These are phyloP conservation scores for Xiphophorus birchmanni DNA, from an alignment of 2,797 vertebrate species.

Conservation along the genomic window DNA sequence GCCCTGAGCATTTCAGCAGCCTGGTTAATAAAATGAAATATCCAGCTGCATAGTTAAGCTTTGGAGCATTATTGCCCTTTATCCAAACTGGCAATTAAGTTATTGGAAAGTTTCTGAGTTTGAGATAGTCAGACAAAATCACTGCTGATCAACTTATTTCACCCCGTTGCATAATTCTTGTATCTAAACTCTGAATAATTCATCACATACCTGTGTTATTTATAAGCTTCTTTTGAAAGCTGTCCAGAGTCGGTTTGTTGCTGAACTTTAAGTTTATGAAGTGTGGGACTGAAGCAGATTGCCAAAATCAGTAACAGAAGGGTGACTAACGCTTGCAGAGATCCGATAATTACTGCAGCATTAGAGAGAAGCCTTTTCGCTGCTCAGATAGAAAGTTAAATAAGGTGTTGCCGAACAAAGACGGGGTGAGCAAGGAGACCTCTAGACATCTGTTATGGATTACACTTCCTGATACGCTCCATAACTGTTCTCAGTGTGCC, in stretches of 20 bases:
- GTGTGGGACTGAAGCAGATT: slow-evolving; percentile 30
- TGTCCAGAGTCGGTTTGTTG: slow-evolving; percentile 16
- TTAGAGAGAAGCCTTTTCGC: slow-evolving; percentile 47
- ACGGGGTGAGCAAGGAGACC: slow-evolving; percentile 34
- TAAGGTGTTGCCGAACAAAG: slow-evolving; percentile 60
- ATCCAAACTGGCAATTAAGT: not conserved
- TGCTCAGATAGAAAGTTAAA: slow-evolving; percentile 51
- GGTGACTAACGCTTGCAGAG: slow-evolving; percentile 42
- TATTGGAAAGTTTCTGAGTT: not conserved
- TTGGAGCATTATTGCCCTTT: slow-evolving; percentile 5
- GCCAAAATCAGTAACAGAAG: slow-evolving; percentile 45
- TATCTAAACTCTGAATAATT: not conserved
- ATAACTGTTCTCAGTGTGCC: slow-evolving; percentile 40
- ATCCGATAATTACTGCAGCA: slow-evolving; percentile 56
- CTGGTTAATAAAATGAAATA: slow-evolving; percentile 52
- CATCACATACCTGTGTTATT: not conserved
- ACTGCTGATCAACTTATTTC: not conserved
- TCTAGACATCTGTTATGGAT: slow-evolving; percentile 72
- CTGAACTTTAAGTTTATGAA: slow-evolving; percentile 28
- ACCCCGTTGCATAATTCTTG: not conserved
- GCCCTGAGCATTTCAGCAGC: slow-evolving; percentile 53
- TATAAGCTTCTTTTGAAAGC: slow-evolving; percentile 15
- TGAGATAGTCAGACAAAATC: not conserved
- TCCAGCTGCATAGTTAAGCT: slow-evolving; percentile 41
- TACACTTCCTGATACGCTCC: slow-evolving; percentile 56